Evolutionary conservation across 2,113 vertebrate species (phyloP).

Genomic region (Leuciscus idus): DNA sequence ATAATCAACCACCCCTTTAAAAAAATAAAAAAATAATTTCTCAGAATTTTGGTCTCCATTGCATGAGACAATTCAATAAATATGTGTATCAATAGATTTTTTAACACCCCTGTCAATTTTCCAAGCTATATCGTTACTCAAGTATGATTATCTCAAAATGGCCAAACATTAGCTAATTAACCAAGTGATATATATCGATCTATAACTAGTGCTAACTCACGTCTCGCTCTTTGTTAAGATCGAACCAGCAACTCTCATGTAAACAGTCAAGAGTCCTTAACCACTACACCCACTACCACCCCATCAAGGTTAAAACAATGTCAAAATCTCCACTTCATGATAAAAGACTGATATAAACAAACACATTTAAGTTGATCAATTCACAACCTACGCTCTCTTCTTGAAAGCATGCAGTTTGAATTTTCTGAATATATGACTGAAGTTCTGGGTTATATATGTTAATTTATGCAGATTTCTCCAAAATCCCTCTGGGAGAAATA

Average conservation of each 20-base stretch:
- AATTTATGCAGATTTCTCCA: background rate
- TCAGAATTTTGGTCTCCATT: background rate
- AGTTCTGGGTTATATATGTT: background rate
- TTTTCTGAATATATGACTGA: background rate
- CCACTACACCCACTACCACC: background rate
- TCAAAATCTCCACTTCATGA: background rate
- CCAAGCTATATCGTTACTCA: background rate
- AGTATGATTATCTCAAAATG: background rate
- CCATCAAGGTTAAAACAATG: constrained; percentile 11
- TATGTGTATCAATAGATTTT: background rate
- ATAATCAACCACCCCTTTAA: too few species aligned
- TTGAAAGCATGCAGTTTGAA: background rate
- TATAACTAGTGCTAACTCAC: background rate
- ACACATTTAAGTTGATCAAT: constrained; percentile 6
- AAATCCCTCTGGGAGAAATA: background rate
- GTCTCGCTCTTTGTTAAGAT: background rate
- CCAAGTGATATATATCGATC: background rate
- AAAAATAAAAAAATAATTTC: background rate
- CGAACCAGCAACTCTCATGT: background rate
- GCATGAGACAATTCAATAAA: background rate
- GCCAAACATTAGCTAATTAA: background rate
- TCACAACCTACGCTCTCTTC: constrained; percentile 1
- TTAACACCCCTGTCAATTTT: too few species aligned
- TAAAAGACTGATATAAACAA: background rate
- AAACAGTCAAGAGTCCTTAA: background rate